Conservation (phyloP, 2,888 invertebrate genomes). For the Hybos culiciformis region DNA sequence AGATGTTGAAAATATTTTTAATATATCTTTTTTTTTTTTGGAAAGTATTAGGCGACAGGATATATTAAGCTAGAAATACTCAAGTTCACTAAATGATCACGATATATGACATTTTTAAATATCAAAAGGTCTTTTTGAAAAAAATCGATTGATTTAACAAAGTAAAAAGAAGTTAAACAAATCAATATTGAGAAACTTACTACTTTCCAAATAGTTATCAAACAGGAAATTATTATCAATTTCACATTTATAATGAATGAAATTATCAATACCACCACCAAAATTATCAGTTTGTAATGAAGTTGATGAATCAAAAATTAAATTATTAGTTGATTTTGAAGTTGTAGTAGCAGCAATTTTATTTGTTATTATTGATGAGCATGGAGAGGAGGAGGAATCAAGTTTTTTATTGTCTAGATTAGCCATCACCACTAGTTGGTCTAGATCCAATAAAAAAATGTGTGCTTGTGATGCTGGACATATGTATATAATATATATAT, state of each 20-base stretch:
- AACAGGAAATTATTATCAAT: slow-evolving; percentile 16
- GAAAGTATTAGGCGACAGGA: too few relatives aligned
- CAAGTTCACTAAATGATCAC: too few relatives aligned
- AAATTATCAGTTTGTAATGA: neutral
- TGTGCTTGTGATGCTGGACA: slow-evolving; percentile 37
- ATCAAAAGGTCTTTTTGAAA: too few relatives aligned
- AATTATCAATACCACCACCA: neutral
- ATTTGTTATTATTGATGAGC: slow-evolving; percentile 13
- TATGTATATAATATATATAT: too few relatives aligned
- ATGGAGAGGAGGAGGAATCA: slow-evolving; percentile 33
- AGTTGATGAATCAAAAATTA: slow-evolving; percentile 15
- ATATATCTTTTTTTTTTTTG: too few relatives aligned
- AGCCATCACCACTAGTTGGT: slow-evolving; percentile 40
- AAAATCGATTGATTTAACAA: too few relatives aligned
- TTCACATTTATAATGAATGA: neutral
- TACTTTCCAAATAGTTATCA: slow-evolving; percentile 30
- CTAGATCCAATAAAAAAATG: slow-evolving; percentile 43
- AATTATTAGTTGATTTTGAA: slow-evolving; percentile 13
- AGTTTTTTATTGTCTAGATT: slow-evolving; percentile 37
- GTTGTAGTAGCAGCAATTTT: slow-evolving; percentile 11
- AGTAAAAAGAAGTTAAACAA: too few relatives aligned
- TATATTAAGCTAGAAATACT: too few relatives aligned
- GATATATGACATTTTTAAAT: too few relatives aligned
- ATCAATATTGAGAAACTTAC: too few relatives aligned
- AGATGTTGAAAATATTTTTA: too few relatives aligned